Percentiles rank a stretch among this genome's conserved stretches.
phyloP scores from a whole-genome alignment of 2,888 invertebrate genomes.

The Podabrus alpinus region DNA sequence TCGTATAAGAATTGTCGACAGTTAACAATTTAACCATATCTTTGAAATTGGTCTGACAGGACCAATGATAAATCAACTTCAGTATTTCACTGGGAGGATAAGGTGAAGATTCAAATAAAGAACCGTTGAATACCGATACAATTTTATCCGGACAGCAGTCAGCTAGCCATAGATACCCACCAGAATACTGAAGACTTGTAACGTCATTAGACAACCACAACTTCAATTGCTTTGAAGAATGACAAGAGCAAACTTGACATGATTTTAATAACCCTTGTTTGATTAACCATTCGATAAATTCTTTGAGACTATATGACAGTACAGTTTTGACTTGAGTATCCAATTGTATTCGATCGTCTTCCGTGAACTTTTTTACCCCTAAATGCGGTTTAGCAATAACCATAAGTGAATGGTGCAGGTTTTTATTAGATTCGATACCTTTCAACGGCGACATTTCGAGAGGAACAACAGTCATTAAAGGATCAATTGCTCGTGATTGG shows the following conservation, averaged over 20 bases:
- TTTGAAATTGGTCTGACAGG: conserved; percentile 86
- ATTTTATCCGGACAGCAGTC: conserved; percentile 85
- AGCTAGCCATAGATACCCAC: conserved; percentile 90
- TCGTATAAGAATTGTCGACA: conserved; percentile 72
- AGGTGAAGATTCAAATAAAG: conserved; percentile 83
- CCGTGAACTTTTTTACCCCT: conserved; percentile 66
- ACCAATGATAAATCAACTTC: conserved; percentile 89
- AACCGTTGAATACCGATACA: conserved; percentile 85
- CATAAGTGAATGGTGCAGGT: conserved; percentile 84
- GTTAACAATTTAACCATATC: conserved; percentile 89
- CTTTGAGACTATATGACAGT: conserved; percentile 78
- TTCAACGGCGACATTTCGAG: conserved; percentile 73
- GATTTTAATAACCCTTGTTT: conserved; percentile 81
- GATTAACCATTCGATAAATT: conserved; percentile 84
- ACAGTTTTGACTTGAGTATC: conserved; percentile 84
- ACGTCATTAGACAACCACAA: conserved; percentile 86
- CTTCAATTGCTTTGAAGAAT: conserved; percentile 71
- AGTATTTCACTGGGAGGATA: conserved; percentile 82
- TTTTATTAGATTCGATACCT: conserved; percentile 68
- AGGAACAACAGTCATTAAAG: conserved; percentile 63
- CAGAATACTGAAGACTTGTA: conserved; percentile 82
- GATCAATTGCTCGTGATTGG: not conserved
- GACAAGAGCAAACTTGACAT: conserved; percentile 76
- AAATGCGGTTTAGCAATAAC: conserved; percentile 82
- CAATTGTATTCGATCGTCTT: conserved; percentile 63